Base-by-base conservation (phyloP, 1,140 invertebrate species). In the Batillaria attramentaria region DNA sequence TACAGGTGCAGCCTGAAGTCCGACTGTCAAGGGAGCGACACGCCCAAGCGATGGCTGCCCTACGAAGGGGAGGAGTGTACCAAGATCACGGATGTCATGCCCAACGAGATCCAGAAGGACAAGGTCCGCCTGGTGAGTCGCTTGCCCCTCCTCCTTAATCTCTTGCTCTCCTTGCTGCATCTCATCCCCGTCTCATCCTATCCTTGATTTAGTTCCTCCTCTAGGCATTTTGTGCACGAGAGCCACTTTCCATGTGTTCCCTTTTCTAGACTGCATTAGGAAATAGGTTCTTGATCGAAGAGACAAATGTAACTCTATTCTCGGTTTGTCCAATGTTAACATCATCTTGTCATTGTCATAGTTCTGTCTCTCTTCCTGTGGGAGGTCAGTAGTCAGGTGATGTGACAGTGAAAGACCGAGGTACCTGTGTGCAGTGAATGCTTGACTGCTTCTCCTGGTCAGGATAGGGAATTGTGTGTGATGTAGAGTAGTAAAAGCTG, bases 11-110 rank as follows among this genome's bases (percentile, higher is more conserved):
- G n/a, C n/a, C n/a, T n/a, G n/a, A n/a, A n/a, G n/a, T n/a, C n/a
- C n/a, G n/a, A n/a, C n/a, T 99, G 98, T 90, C 93, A 96, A 65
- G 96, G 96, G 85, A 95, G 96, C 88, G 96, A 98, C 87, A 95
- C 96, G 69, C 95, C 95, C 39, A 92, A 98, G 8, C 97, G 97
- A 88, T 99, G 98, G 98, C 96, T 99, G 81, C 96, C 96, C 20
- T 99, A 99, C 91, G 97, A 96, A 87, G 98, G 96, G 86, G 96
- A 96, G 0, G 94, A 96, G 84, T 99, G 98, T 90, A 98, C 97
- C 0, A 97, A 96, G 50, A 98, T 99, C 83, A 97, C 97, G 43
- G 94, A 94, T 85, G 97, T 99, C 2, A 94, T 94, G 73, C 97
- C 98, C 3, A 92, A 98, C 65, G 97, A 99, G 92, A 87, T 90